Percentiles rank a stretch among this genome's conserved stretches.
Evolutionary conservation across 2,113 vertebrate genomes (phyloP).

Genomic region (Coptodon rendalli): DNA sequence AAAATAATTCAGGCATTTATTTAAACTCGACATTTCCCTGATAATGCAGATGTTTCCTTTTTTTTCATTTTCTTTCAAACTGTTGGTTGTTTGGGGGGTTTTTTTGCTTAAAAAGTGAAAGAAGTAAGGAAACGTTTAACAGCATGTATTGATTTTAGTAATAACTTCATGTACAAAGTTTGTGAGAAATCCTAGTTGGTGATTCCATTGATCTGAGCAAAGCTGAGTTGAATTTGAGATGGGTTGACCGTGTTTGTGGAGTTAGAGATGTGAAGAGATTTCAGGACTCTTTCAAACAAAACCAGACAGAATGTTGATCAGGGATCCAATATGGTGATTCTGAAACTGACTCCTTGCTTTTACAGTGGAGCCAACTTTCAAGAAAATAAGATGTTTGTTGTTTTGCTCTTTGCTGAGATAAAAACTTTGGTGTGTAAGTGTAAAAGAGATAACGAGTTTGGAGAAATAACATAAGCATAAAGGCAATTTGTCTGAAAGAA

Average conservation of each 20-base stretch:
- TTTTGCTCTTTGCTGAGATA: conserved; percentile 15
- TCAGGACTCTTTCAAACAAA: conserved; percentile 33
- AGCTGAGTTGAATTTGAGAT: conserved; percentile 41
- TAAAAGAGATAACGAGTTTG: conserved; percentile 8
- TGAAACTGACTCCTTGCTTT: conserved; percentile 8
- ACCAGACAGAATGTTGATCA: conserved; percentile 22
- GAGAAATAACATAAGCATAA: neutral
- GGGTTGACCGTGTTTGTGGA: conserved; percentile 8
- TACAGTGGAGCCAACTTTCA: neutral
- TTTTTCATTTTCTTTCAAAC: neutral
- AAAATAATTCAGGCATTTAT: conserved; percentile 15
- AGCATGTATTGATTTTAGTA: conserved; percentile 37
- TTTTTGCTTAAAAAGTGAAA: neutral
- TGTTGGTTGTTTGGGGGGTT: neutral
- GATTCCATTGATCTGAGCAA: conserved; percentile 41
- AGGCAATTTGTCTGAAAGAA: neutral
- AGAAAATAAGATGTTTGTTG: conserved; percentile 14
- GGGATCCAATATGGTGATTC: conserved; percentile 2
- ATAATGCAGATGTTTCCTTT: neutral
- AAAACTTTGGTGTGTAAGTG: neutral
- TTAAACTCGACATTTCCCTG: conserved; percentile 18
- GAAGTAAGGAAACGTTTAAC: neutral
- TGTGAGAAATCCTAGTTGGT: conserved; percentile 36
- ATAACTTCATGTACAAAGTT: conserved; percentile 41
- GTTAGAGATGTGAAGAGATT: conserved; percentile 21